A percentile compares a stretch with the other conserved stretches of the same genome.
phyloP scores from a whole-genome alignment of 2,113 vertebrate genomes.

The Dipodomys spectabilis region DNA sequence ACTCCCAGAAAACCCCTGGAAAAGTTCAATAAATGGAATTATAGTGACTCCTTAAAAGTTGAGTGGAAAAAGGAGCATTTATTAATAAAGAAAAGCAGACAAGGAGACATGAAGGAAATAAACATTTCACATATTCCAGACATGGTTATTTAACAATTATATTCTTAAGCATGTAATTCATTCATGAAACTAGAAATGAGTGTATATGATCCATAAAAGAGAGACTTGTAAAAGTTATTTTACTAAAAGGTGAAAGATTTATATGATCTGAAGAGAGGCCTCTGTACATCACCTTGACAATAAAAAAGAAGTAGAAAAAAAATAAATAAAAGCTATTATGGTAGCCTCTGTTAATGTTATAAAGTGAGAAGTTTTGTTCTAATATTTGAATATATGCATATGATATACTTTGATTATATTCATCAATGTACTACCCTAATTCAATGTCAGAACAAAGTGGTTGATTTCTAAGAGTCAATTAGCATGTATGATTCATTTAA shows the following conservation, averaged over 20 bases:
- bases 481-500: conserved; percentile 1
- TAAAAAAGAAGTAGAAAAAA: no score
- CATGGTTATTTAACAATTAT: neutral
- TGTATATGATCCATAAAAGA: neutral
- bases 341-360: no score
- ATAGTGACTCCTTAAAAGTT: no score
- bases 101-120: neutral
- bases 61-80: neutral
- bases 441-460: neutral
- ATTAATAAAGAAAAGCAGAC: neutral
- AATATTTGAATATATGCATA: no score
- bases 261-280: no score
- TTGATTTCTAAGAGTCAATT: neutral
- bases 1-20: neutral
- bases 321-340: no score
- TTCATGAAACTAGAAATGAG: neutral
- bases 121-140: neutral
- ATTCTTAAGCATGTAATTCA: neutral
- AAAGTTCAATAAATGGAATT: neutral
- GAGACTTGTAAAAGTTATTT: no score
- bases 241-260: no score
- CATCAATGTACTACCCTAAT: no score
- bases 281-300: no score
- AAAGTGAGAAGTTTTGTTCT: no score
- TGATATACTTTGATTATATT: no score